Evolutionary conservation across 2,797 vertebrate genomes (phyloP).

Genomic region (Sebastiscus tertius): DNA sequence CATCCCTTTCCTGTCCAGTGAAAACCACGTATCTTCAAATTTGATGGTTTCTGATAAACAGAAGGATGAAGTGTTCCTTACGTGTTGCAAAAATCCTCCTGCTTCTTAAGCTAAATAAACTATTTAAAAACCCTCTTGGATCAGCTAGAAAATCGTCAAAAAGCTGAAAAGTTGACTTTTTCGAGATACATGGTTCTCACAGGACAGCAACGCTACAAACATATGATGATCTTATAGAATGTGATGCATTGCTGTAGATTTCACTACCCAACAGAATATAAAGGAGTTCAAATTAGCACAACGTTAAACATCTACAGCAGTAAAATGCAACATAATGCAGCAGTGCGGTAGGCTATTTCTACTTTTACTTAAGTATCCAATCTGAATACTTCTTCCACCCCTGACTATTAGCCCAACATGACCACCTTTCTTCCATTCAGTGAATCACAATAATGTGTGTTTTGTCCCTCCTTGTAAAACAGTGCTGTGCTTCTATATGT

Average conservation of each 20-base stretch:
- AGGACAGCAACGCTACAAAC: background rate
- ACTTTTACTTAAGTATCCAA: too few species aligned
- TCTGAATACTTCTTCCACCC: too few species aligned
- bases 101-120: background rate
- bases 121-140: background rate
- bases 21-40: background rate
- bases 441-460: background rate
- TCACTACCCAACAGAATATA: background rate
- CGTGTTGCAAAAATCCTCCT: background rate
- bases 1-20: background rate
- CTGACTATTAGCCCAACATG: background rate
- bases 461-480: background rate
- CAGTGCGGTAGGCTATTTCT: background rate
- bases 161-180: background rate
- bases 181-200: background rate
- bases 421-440: background rate
- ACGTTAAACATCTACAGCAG: background rate
- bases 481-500: background rate
- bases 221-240: background rate
- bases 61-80: background rate
- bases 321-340: background rate
- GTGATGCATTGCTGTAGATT: background rate
- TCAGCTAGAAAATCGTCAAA: background rate
- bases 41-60: background rate
- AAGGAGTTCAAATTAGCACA: background rate